Evolutionary conservation across 2,888 invertebrate genomes (phyloP).

Genomic region (Iphiclides podalirius): DNA sequence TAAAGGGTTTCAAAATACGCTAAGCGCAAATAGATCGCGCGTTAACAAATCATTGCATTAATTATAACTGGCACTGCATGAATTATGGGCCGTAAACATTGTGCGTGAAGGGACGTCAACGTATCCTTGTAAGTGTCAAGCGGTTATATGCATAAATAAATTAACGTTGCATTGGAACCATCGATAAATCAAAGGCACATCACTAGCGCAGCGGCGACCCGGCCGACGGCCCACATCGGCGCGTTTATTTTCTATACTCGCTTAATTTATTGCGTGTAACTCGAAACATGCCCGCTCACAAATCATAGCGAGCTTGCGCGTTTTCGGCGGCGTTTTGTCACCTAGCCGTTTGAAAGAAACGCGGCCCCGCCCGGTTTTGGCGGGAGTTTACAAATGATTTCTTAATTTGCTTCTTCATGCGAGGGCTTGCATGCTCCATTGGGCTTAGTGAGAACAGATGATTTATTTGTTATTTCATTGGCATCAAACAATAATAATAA

Average conservation of each 20-base stretch:
- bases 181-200: slow-evolving; percentile 63
- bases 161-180: slow-evolving; percentile 43
- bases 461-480: not conserved
- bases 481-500: not conserved
- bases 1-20: slow-evolving; percentile 10
- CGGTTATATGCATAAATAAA: slow-evolving; percentile 43
- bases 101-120: slow-evolving; percentile 37
- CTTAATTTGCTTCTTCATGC: slow-evolving; percentile 18
- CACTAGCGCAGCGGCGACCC: slow-evolving; percentile 42
- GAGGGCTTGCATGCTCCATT: not conserved
- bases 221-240: slow-evolving; percentile 53
- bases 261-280: slow-evolving; percentile 68
- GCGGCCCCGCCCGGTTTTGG: slow-evolving; percentile 8
- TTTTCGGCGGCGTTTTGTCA: slow-evolving; percentile 56
- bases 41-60: slow-evolving; percentile 23
- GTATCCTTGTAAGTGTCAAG: slow-evolving; percentile 39
- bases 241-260: slow-evolving; percentile 64
- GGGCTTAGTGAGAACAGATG: slow-evolving; percentile 26
- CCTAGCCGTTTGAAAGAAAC: slow-evolving; percentile 41
- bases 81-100: slow-evolving; percentile 27
- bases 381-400: slow-evolving; percentile 18
- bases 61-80: slow-evolving; percentile 17
- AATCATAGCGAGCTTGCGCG: slow-evolving; percentile 55
- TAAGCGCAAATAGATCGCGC: slow-evolving; percentile 10
- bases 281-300: slow-evolving; percentile 60